Evolutionary conservation across 2,888 invertebrate species (phyloP).

Genomic region (Thereva unica): DNA sequence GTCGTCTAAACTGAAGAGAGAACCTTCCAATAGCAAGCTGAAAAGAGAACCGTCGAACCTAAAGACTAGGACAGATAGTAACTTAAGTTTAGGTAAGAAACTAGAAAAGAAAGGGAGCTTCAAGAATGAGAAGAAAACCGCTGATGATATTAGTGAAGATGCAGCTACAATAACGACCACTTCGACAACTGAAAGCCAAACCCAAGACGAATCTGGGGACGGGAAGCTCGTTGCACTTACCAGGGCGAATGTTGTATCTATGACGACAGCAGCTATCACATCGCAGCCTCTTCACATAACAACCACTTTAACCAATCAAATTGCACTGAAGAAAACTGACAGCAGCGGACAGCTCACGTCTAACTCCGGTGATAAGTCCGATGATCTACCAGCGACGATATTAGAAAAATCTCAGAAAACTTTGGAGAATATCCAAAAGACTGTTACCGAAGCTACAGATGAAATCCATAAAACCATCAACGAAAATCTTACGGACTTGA

Average conservation of each 20-base stretch:
- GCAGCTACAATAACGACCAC: constrained; percentile 10
- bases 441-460: constrained; percentile 53
- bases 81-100: constrained; percentile 50
- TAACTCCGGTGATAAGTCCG: constrained; percentile 19
- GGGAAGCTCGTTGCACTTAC: constrained; percentile 47
- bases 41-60: constrained; percentile 43
- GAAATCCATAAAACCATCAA: constrained; percentile 56
- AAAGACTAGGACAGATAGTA: constrained; percentile 53
- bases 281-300: constrained; percentile 63
- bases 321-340: constrained; percentile 52
- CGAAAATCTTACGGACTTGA: constrained; percentile 54
- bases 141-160: constrained; percentile 41
- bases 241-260: constrained; percentile 58
- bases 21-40: not conserved
- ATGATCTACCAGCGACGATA: constrained; percentile 48
- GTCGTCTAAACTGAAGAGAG: not conserved
- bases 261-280: constrained; percentile 65
- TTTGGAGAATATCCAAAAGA: constrained; percentile 52
- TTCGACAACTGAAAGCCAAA: constrained; percentile 29
- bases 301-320: constrained; percentile 62
- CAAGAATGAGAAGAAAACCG: constrained; percentile 40
- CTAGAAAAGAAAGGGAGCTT: constrained; percentile 43
- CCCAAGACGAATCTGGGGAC: constrained; percentile 31
- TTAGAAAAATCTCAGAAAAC: constrained; percentile 53
- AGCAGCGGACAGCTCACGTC: constrained; percentile 39